Evolutionary conservation across 2,113 vertebrate species (phyloP).

Genomic region (Hippocampus mohnikei): DNA sequence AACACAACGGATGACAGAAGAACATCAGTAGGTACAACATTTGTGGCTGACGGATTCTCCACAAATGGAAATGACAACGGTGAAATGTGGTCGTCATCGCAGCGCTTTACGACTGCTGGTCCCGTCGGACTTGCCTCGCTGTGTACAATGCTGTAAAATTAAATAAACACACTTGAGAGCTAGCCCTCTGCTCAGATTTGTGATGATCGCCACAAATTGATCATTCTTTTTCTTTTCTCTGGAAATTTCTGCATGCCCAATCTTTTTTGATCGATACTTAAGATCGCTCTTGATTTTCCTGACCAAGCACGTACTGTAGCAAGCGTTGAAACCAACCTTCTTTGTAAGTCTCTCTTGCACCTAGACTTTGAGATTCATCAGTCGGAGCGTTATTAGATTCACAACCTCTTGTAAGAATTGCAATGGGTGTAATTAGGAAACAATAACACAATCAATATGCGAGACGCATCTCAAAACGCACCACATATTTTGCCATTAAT

Average conservation of each 20-base stretch:
- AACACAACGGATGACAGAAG: background rate
- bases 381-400: constrained; percentile 32
- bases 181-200: constrained; percentile 2
- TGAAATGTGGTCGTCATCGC: constrained; percentile 3
- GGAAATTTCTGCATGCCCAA: constrained; percentile 15
- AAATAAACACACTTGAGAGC: constrained; percentile 18
- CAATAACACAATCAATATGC: constrained; percentile 49
- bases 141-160: constrained; percentile 2
- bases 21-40: constrained; percentile 16
- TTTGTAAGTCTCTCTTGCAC: background rate
- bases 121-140: background rate
- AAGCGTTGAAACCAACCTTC: constrained; percentile 14
- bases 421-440: constrained; percentile 41
- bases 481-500: constrained; percentile 28
- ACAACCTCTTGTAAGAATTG: constrained; percentile 25
- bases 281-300: background rate
- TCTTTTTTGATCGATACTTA: constrained; percentile 31
- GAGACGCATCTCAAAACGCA: constrained; percentile 29
- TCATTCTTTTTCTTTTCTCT: background rate
- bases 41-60: constrained; percentile 4
- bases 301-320: background rate
- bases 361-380: constrained; percentile 15
- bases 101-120: constrained; percentile 4
- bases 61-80: constrained; percentile 25
- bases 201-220: constrained; percentile 7